Percentiles rank a stretch among this genome's conserved stretches.
phyloP scores from a whole-genome alignment of 1,140 invertebrate genomes.

The Aphelenchoides fujianensis region DNA sequence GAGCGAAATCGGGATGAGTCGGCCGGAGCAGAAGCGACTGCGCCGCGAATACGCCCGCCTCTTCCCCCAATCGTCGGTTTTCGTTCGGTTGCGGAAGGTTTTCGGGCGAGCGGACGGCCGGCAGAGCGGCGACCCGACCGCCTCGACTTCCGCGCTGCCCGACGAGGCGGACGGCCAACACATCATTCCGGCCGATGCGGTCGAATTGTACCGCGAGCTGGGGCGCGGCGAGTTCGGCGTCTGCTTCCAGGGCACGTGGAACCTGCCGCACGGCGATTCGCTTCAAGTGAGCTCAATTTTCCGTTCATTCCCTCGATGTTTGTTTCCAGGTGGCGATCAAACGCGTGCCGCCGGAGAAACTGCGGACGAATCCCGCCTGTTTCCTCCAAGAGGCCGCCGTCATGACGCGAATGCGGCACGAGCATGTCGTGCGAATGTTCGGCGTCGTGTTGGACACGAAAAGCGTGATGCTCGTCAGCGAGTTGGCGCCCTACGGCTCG shows the following conservation, averaged over 20 bases:
- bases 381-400: slow-evolving; percentile 96
- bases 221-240: slow-evolving; percentile 94
- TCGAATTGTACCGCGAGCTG: slow-evolving; percentile 87
- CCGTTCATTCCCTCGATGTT: neutral
- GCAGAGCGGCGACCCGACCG: slow-evolving; percentile 31
- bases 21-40: slow-evolving; percentile 86
- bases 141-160: slow-evolving; percentile 15
- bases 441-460: slow-evolving; percentile 92
- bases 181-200: slow-evolving; percentile 87
- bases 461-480: slow-evolving; percentile 90
- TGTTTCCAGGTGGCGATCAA: slow-evolving; percentile 93
- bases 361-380: slow-evolving; percentile 80
- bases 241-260: slow-evolving; percentile 95
- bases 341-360: slow-evolving; percentile 80
- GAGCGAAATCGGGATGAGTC: slow-evolving; percentile 83
- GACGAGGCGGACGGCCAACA: slow-evolving; percentile 70
- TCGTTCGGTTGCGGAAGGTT: slow-evolving; percentile 75
- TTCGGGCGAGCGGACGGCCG: no score
- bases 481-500: slow-evolving; percentile 87
- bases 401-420: slow-evolving; percentile 94
- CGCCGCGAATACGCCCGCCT: slow-evolving; percentile 89
- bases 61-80: slow-evolving; percentile 70
- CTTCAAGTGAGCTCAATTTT: slow-evolving; percentile 18
- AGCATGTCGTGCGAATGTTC: slow-evolving; percentile 91
- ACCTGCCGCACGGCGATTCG: slow-evolving; percentile 69